phyloP scores from a whole-genome alignment of 2,113 vertebrate genomes.

The Antennarius striatus region DNA sequence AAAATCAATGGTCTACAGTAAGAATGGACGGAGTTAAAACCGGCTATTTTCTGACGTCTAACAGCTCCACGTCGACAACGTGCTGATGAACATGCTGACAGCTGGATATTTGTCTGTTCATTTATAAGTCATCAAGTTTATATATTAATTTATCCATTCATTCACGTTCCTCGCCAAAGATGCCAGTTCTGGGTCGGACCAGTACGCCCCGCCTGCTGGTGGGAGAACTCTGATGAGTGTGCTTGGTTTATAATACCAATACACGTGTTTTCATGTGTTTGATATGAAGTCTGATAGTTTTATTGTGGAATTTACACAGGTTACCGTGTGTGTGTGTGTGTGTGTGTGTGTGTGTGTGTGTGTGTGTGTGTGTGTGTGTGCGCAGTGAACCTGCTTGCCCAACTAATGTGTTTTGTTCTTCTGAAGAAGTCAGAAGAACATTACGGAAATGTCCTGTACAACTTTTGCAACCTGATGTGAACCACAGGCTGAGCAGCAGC shows the following conservation, averaged over 20 bases:
- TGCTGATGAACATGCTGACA: too few relatives aligned
- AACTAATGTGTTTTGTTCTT: conserved; percentile 1
- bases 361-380: not conserved
- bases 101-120: not conserved
- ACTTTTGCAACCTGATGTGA: conserved; percentile 49
- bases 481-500: conserved; percentile 5
- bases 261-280: too few relatives aligned
- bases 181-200: too few relatives aligned
- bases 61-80: too few relatives aligned
- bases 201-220: too few relatives aligned
- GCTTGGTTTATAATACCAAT: too few relatives aligned
- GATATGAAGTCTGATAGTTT: too few relatives aligned
- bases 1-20: too few relatives aligned
- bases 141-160: not conserved
- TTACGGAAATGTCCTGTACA: conserved; percentile 59
- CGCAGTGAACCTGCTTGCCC: not conserved
- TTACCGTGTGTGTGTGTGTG: not conserved
- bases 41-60: too few relatives aligned
- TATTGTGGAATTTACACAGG: too few relatives aligned
- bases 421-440: conserved; percentile 26
- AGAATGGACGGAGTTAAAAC: too few relatives aligned
- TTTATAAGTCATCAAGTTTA: not conserved
- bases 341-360: not conserved
- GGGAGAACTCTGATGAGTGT: too few relatives aligned
- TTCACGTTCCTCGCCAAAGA: not conserved